A percentile compares a stretch with the other conserved stretches of the same genome.
Evolutionary conservation across 2,888 invertebrate species (phyloP).

Genomic region (Scaptomyza cyrtandrae): DNA sequence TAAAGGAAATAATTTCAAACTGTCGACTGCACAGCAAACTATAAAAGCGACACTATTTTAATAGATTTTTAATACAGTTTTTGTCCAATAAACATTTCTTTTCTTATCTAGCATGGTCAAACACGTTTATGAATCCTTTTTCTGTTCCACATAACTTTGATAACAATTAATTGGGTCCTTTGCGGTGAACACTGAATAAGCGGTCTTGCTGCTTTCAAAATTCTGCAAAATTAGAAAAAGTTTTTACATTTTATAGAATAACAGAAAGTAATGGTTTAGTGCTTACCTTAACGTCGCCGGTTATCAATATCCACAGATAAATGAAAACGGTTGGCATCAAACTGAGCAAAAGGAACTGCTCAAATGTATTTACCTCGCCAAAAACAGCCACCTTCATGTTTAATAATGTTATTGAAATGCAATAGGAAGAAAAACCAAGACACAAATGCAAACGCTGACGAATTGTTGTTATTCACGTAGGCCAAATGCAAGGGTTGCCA

Average conservation of each 20-base stretch:
- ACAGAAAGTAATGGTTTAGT: background rate
- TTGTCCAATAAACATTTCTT: background rate
- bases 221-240: constrained; percentile 62
- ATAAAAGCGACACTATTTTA: background rate
- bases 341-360: constrained; percentile 68
- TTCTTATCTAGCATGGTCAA: background rate
- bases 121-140: constrained; percentile 42
- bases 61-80: constrained; percentile 1
- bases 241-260: background rate
- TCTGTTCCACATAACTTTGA: constrained; percentile 68
- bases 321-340: constrained; percentile 80
- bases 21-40: background rate
- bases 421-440: background rate
- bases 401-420: constrained; percentile 6
- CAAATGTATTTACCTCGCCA: constrained; percentile 66
- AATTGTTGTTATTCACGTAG: constrained; percentile 59
- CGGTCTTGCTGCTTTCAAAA: constrained; percentile 70
- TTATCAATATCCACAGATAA: constrained; percentile 79
- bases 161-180: constrained; percentile 82
- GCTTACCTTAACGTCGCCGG: constrained; percentile 76
- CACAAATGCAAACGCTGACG: constrained; percentile 38
- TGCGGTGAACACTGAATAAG: constrained; percentile 69
- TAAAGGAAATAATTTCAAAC: background rate
- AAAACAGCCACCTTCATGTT: constrained; percentile 65
- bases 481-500: constrained; percentile 42